These are phyloP conservation scores for Thinocorus orbignyianus DNA, from an alignment of 2,113 vertebrate species.

Conservation along the genomic window DNA sequence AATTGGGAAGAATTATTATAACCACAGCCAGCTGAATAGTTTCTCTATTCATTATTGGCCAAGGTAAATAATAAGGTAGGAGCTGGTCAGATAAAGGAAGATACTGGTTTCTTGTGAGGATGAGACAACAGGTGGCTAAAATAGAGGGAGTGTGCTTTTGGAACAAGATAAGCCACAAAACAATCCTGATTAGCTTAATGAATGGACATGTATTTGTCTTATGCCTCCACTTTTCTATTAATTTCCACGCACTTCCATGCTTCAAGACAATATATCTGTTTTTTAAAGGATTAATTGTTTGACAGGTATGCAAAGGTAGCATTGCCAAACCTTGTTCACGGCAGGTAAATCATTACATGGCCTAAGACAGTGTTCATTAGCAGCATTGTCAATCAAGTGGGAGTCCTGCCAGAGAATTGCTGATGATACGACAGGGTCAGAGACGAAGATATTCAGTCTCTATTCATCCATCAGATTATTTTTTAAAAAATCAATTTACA, in stretches of 20 bases:
- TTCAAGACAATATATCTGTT: neutral
- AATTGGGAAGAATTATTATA: neutral
- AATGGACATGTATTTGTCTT: neutral
- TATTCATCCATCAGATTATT: slow-evolving; percentile 79
- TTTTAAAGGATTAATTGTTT: slow-evolving; percentile 41
- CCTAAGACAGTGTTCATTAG: slow-evolving; percentile 79
- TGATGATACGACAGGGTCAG: slow-evolving; percentile 65
- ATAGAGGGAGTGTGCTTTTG: neutral
- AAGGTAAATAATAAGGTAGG: neutral
- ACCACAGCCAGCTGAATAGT: neutral
- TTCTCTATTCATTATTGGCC: neutral
- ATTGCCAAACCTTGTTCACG: slow-evolving; percentile 45
- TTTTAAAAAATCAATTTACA: slow-evolving; percentile 79
- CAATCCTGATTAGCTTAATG: slow-evolving; percentile 39
- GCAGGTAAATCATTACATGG: slow-evolving; percentile 77
- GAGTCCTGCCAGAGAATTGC: slow-evolving; percentile 67
- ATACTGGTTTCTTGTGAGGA: neutral
- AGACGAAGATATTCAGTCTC: slow-evolving; percentile 76
- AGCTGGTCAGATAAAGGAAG: neutral
- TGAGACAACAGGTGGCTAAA: slow-evolving; percentile 28
- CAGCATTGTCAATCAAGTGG: slow-evolving; percentile 75
- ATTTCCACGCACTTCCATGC: neutral
- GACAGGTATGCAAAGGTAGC: slow-evolving; percentile 25
- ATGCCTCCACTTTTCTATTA: neutral
- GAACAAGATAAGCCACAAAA: slow-evolving; percentile 3